phyloP scores from a whole-genome alignment of 2,888 invertebrate genomes.

The Siphlonurus alternatus region DNA sequence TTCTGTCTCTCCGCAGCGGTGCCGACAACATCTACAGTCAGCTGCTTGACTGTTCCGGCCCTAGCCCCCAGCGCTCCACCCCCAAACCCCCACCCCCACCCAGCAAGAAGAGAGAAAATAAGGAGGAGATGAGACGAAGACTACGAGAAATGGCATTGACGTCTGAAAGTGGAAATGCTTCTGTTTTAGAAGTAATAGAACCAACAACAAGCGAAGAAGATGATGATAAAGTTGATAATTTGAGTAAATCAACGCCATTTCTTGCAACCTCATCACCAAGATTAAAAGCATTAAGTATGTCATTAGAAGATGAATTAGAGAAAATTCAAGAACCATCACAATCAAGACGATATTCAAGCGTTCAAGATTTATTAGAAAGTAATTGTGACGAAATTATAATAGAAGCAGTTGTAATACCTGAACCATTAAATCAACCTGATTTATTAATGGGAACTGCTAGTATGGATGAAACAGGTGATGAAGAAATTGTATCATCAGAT shows the following conservation, averaged over 20 bases:
- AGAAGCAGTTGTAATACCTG: too few relatives aligned
- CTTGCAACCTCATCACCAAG: constrained; percentile 2
- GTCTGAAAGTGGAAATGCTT: constrained; percentile 18
- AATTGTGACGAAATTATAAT: too few relatives aligned
- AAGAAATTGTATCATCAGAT: not conserved
- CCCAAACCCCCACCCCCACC: not conserved
- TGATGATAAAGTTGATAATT: constrained; percentile 11
- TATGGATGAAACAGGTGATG: not conserved
- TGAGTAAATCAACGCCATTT: not conserved
- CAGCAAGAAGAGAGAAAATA: not conserved
- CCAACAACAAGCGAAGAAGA: constrained; percentile 19
- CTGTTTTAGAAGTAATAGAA: constrained; percentile 22
- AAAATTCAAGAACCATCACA: not conserved
- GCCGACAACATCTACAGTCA: constrained; percentile 1
- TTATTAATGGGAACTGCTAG: constrained; percentile 7
- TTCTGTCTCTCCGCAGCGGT: not conserved
- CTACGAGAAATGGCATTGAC: constrained; percentile 16
- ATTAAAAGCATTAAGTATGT: constrained; percentile 7
- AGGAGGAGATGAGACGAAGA: constrained; percentile 14
- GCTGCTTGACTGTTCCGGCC: not conserved
- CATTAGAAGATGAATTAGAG: constrained; percentile 8
- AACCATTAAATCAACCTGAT: constrained; percentile 5
- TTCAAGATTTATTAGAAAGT: not conserved
- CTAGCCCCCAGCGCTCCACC: not conserved
- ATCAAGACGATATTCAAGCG: not conserved